Evolutionary conservation across 2,113 vertebrate species (phyloP).

Genomic region (Serinus canaria): DNA sequence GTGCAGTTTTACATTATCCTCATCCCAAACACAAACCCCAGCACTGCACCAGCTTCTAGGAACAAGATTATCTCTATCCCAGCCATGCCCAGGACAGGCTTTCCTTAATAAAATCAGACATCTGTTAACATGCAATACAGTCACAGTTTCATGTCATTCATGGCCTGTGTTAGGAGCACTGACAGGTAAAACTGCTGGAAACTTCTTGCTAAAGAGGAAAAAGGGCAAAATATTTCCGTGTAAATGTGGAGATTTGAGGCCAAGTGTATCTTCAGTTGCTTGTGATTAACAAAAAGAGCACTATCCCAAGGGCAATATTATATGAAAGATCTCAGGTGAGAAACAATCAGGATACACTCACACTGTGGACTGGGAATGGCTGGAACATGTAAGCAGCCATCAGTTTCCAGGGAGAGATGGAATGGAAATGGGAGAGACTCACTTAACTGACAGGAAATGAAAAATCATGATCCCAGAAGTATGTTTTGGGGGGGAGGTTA

Average conservation of each 20-base stretch:
- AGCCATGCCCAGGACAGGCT: not conserved
- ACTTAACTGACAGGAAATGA: not conserved
- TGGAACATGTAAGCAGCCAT: not conserved
- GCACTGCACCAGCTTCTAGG: not conserved
- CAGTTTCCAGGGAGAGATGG: not conserved
- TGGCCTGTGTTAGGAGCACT: not conserved
- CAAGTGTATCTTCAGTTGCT: not conserved
- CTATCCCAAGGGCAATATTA: not conserved
- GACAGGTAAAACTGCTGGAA: not conserved
- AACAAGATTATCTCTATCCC: not conserved
- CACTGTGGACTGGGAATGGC: not conserved
- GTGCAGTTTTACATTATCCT: not conserved
- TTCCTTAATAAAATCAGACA: not conserved
- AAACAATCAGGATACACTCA: not conserved
- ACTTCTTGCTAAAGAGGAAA: not conserved
- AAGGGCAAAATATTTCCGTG: not conserved
- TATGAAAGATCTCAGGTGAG: not conserved
- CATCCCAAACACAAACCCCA: not conserved
- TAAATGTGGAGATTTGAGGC: not conserved
- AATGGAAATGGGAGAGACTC: not conserved
- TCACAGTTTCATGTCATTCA: not conserved
- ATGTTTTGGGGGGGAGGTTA: rapidly evolving
- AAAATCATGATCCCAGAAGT: not conserved
- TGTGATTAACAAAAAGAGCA: not conserved
- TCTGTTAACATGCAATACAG: not conserved